Conservation (phyloP, 2,113 vertebrate species). For the Chrysochloris asiatica region DNA sequence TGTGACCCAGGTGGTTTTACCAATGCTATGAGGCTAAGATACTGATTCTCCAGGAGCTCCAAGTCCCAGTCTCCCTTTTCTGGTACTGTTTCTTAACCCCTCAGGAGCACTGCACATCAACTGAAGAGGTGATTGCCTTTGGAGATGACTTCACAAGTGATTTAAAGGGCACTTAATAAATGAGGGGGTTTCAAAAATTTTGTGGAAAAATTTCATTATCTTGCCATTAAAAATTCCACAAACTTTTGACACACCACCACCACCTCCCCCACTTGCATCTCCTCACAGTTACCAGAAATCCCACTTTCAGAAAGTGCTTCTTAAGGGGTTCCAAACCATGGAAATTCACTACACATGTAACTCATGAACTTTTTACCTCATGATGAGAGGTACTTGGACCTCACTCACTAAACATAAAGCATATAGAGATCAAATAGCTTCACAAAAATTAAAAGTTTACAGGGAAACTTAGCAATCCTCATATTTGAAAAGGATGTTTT, state of each 20-base stretch:
- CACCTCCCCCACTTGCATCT: background rate
- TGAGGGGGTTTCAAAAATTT: too few species aligned
- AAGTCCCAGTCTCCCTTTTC: background rate
- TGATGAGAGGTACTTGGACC: background rate
- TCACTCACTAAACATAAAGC: background rate
- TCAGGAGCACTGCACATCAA: background rate
- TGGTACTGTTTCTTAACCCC: background rate
- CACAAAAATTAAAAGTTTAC: background rate
- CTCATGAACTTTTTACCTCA: background rate
- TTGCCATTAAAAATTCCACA: too few species aligned
- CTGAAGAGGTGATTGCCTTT: background rate
- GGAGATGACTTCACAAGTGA: background rate
- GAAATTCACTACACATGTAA: background rate
- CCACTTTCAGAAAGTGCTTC: background rate
- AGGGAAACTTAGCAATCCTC: background rate
- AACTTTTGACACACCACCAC: too few species aligned
- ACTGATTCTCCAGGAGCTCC: background rate
- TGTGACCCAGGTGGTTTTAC: background rate
- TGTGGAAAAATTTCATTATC: too few species aligned
- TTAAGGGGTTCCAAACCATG: slow-evolving; percentile 10
- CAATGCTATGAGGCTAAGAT: background rate
- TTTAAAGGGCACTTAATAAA: background rate
- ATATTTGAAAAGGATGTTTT: background rate
- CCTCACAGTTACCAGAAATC: slow-evolving; percentile 1
- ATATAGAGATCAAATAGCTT: background rate